Evolutionary conservation across 2,888 invertebrate genomes (phyloP), one percentile per base, ranked within the genome.

Genomic region (Ophraella communa): DNA sequence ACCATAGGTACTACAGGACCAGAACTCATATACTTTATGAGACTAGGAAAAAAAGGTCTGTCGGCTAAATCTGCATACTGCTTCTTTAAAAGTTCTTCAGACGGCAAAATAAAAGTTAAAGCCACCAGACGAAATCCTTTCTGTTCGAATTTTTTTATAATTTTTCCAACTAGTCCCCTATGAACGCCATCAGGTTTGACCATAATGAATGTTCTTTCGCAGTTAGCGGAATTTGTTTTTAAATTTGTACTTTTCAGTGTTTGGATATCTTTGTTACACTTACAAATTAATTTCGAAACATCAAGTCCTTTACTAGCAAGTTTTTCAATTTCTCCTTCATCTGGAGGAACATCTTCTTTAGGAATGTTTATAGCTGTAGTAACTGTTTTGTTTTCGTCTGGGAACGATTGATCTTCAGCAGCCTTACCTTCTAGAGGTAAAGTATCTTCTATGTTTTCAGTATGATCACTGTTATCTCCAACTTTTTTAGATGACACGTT

Each of bases 141-240:
- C 78, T 91, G 88, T 84, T 98, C 98, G 82, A 98, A 98, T 73
- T 96, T 89, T 80, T 94, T 89, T 79, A 97, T 94, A 80, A 98
- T 96, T 82, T 93, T 91, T 66, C 96, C 96, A 74, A 96, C 92
- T 66, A 98, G 88, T 77, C 96, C 95, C 71, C 98, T 90, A 81
- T 98, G 97, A 77, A 98, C 97, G 64, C 94, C 98, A 84, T 98
- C 98, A 52, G 98, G 97, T 84, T 98, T 98, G 76, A 98, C 87
- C 93, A 96, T 96, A 82, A 98, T 91, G 82, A 98, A 98, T 77
- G 96, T 95, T 80, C 96, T 91, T 87, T 98, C 97, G 81, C 87
- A 86, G 24, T 47, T 47, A 2, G 23, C 24, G 11, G 20, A 2
- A 17, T 14, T 17, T 7, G 39, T 7, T 17, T 7, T 14, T 2